These are phyloP conservation scores for Capra hircus DNA, from an alignment of 2,113 vertebrate species.

Conservation along the genomic window DNA sequence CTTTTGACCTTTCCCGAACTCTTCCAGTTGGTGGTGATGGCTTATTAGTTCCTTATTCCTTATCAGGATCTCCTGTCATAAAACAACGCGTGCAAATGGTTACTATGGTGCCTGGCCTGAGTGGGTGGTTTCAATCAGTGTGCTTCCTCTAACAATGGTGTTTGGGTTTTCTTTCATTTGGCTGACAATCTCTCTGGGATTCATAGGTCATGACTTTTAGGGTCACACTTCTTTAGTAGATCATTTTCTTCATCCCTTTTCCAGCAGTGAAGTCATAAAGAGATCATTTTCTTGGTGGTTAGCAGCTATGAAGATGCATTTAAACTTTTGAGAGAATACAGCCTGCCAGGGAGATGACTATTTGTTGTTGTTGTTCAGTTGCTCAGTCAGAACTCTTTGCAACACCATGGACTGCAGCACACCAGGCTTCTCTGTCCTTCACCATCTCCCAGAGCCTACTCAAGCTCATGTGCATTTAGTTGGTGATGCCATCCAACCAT, in stretches of 20 bases:
- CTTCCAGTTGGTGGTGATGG: no score
- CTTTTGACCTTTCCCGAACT: no score
- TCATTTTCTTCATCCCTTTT: background rate
- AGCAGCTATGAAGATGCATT: background rate
- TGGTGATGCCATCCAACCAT: background rate
- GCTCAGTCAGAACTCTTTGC: background rate
- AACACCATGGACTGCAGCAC: background rate
- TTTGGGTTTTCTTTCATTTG: background rate
- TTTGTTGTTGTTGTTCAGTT: background rate
- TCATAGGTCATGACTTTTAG: background rate
- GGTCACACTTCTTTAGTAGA: background rate
- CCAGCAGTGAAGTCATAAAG: background rate
- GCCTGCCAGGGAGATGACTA: background rate
- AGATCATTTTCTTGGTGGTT: background rate
- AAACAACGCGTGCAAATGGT: no score
- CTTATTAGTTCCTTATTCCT: no score
- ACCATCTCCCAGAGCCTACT: background rate
- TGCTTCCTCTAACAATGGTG: background rate
- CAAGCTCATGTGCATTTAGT: background rate
- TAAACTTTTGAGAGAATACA: background rate
- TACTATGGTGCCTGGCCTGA: no score
- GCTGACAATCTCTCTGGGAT: background rate
- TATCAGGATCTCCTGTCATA: no score
- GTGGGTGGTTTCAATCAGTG: no score
- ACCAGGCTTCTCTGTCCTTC: background rate